These are phyloP conservation scores for Bungarus multicinctus DNA, from an alignment of 2,113 vertebrate species.

Conservation along the genomic window DNA sequence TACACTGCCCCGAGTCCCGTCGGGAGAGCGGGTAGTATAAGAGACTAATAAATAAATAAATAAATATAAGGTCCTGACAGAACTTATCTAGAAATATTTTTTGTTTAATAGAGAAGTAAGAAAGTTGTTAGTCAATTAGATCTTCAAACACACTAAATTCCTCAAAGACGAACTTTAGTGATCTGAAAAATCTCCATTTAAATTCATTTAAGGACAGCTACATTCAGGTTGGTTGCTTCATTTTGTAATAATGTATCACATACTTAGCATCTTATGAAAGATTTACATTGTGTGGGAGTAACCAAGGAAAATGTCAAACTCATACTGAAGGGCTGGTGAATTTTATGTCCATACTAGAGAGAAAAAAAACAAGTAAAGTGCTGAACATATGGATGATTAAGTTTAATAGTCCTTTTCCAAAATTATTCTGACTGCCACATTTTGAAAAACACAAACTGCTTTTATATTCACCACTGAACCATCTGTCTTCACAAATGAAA, in stretches of 20 bases:
- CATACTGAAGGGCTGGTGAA: constrained; percentile 55
- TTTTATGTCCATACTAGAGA: constrained; percentile 60
- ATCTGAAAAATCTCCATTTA: constrained; percentile 64
- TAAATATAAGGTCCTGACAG: constrained; percentile 58
- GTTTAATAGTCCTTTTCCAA: constrained; percentile 76
- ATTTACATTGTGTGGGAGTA: constrained; percentile 60
- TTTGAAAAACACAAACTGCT: constrained; percentile 74
- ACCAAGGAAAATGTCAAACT: constrained; percentile 59
- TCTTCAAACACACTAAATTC: constrained; percentile 66
- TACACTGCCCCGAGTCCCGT: no score
- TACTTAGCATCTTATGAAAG: constrained; percentile 61
- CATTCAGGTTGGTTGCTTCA: constrained; percentile 41
- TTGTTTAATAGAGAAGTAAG: constrained; percentile 64
- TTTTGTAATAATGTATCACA: constrained; percentile 56
- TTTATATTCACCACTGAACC: constrained; percentile 77
- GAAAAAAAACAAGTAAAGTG: constrained; percentile 69
- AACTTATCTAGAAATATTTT: constrained; percentile 66
- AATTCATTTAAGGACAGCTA: constrained; percentile 58
- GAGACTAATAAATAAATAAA: no score
- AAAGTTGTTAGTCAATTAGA: constrained; percentile 72
- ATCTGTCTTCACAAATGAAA: constrained; percentile 75
- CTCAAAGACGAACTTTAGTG: constrained; percentile 55
- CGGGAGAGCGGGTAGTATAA: no score
- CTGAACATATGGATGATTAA: constrained; percentile 81
- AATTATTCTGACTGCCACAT: constrained; percentile 75